These are phyloP conservation scores for Chloroceryle aenea DNA, from an alignment of 2,113 vertebrate species.

Conservation along the genomic window DNA sequence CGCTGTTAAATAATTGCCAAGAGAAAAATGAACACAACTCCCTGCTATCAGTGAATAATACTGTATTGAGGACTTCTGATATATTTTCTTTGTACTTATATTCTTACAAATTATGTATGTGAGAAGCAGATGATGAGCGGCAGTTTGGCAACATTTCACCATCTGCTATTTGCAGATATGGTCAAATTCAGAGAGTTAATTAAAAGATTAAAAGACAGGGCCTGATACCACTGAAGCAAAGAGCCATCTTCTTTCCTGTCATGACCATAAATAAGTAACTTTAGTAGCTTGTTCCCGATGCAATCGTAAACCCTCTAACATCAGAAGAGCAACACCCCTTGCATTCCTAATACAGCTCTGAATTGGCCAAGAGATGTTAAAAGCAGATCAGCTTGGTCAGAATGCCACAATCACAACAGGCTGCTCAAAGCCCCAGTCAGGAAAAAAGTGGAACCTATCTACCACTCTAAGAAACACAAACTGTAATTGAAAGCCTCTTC, in stretches of 20 bases:
- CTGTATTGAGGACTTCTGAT: not conserved
- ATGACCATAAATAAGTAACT: not conserved
- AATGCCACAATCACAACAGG: not conserved
- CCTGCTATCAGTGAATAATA: not conserved
- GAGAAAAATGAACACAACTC: not conserved
- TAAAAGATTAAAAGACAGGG: slow-evolving; percentile 57
- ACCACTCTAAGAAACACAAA: not conserved
- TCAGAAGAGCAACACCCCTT: not conserved
- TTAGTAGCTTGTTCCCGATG: not conserved
- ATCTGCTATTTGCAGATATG: slow-evolving; percentile 61
- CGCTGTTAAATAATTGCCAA: not conserved
- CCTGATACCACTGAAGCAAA: not conserved
- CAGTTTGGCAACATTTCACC: slow-evolving; percentile 56
- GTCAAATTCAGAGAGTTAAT: slow-evolving; percentile 56
- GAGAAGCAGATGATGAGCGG: slow-evolving; percentile 54
- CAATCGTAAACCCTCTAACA: not conserved
- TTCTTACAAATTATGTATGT: slow-evolving; percentile 41
- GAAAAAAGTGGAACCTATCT: not conserved
- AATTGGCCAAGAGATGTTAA: not conserved
- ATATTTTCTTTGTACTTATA: not conserved
- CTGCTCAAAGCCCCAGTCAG: not conserved
- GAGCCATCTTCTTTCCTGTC: not conserved
- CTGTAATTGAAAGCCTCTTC: not conserved
- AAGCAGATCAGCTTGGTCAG: not conserved
- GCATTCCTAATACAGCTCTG: not conserved